These are phyloP conservation scores for Rhynchonema sp. DNA, from an alignment of 2,888 invertebrate genomes.

Conservation along the genomic window DNA sequence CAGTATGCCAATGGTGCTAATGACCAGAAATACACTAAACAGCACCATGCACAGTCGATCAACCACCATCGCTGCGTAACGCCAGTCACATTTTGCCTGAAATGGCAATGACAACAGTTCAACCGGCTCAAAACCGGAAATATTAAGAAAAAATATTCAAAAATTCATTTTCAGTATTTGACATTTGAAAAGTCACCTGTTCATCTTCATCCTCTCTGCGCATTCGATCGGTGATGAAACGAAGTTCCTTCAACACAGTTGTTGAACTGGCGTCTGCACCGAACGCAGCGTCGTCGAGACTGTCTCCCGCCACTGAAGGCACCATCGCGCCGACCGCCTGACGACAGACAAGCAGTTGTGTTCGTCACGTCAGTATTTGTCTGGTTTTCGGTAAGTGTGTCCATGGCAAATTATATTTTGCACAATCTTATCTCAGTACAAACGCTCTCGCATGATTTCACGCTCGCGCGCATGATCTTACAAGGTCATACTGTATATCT, in stretches of 20 bases:
- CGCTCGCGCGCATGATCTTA: no score
- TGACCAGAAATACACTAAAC: slow-evolving; percentile 5
- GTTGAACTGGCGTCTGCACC: neutral
- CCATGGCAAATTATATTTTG: no score
- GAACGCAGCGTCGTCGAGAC: neutral
- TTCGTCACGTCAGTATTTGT: no score
- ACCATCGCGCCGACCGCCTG: neutral
- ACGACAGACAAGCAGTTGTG: neutral
- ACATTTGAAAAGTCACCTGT: neutral
- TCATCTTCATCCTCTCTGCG: neutral
- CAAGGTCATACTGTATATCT: no score
- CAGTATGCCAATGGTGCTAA: slow-evolving; percentile 3
- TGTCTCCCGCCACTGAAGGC: neutral
- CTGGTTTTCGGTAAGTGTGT: no score
- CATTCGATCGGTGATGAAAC: slow-evolving; percentile 1
- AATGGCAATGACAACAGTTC: neutral
- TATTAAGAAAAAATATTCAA: no score
- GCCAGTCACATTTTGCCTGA: slow-evolving; percentile 1
- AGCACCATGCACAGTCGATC: slow-evolving; percentile 6
- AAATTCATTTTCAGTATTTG: no score
- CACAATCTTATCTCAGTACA: no score
- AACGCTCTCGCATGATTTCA: no score
- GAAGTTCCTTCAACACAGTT: neutral
- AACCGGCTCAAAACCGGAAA: neutral
- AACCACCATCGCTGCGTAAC: slow-evolving; percentile 8